These are phyloP conservation scores for Mercenaria mercenaria DNA, from an alignment of 1,140 invertebrate genomes.

Conservation along the genomic window DNA sequence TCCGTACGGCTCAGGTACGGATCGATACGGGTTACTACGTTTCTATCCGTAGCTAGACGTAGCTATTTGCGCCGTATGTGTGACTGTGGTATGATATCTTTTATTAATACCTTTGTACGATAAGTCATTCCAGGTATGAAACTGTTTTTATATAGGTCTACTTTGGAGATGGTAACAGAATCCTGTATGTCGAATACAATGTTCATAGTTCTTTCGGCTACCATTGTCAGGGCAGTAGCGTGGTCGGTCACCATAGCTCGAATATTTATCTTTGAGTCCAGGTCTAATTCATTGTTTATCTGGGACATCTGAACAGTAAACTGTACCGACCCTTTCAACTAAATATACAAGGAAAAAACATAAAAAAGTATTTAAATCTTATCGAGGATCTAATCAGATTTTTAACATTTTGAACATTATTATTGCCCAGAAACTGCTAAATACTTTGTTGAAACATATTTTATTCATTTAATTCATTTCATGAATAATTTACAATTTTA, in stretches of 20 bases:
- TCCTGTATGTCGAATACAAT: neutral
- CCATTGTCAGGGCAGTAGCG: constrained; percentile 10
- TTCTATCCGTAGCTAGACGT: too few relatives aligned
- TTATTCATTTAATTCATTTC: too few relatives aligned
- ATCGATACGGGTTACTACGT: too few relatives aligned
- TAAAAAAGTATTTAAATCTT: too few relatives aligned
- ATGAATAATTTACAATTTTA: too few relatives aligned
- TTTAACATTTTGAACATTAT: too few relatives aligned
- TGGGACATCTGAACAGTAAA: neutral
- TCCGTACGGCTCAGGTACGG: too few relatives aligned
- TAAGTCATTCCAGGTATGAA: constrained; percentile 30
- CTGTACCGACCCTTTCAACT: neutral
- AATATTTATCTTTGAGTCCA: neutral
- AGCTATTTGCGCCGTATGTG: too few relatives aligned
- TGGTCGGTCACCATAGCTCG: constrained; percentile 29
- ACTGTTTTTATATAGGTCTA: neutral
- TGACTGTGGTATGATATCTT: too few relatives aligned
- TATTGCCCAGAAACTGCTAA: too few relatives aligned
- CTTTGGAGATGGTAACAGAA: neutral
- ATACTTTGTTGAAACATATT: too few relatives aligned
- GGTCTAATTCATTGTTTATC: neutral
- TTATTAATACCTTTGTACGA: neutral
- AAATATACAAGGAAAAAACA: neutral
- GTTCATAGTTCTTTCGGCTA: neutral
- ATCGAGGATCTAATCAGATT: too few relatives aligned